Evolutionary conservation across 1,140 invertebrate species (phyloP).

Genomic region (Leptinotarsa texana): DNA sequence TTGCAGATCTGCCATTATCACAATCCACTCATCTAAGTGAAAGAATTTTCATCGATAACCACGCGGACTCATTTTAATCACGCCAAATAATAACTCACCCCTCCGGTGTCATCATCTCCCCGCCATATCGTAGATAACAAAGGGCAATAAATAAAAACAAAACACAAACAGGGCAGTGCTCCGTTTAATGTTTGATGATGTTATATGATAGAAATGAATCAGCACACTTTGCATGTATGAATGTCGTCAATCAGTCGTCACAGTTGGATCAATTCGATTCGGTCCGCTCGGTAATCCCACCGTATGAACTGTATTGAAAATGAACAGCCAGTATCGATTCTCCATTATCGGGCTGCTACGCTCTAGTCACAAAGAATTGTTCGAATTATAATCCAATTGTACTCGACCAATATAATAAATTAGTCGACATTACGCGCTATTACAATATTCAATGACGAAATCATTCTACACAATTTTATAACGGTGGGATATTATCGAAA

Average conservation of each 20-base stretch:
- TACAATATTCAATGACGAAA: conserved; percentile 44
- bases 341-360: conserved; percentile 38
- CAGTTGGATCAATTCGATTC: conserved; percentile 39
- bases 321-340: conserved; percentile 44
- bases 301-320: conserved; percentile 41
- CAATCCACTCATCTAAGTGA: no score
- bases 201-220: conserved; percentile 34
- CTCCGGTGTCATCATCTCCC: neutral
- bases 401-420: conserved; percentile 44
- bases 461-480: conserved; percentile 45
- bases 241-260: conserved; percentile 48
- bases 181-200: conserved; percentile 20
- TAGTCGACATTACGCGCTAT: conserved; percentile 42
- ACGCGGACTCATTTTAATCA: neutral
- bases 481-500: conserved; percentile 20
- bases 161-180: conserved; percentile 4
- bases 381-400: conserved; percentile 47
- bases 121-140: conserved; percentile 2
- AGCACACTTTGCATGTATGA: conserved; percentile 40
- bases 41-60: no score
- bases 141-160: conserved; percentile 18
- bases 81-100: neutral
- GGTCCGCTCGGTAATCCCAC: conserved; percentile 14
- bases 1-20: no score
- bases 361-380: conserved; percentile 42